Percentiles rank a stretch among this genome's conserved stretches.
Conservation (phyloP, 2,888 invertebrate genomes). For the Galerucella calmariensis region DNA sequence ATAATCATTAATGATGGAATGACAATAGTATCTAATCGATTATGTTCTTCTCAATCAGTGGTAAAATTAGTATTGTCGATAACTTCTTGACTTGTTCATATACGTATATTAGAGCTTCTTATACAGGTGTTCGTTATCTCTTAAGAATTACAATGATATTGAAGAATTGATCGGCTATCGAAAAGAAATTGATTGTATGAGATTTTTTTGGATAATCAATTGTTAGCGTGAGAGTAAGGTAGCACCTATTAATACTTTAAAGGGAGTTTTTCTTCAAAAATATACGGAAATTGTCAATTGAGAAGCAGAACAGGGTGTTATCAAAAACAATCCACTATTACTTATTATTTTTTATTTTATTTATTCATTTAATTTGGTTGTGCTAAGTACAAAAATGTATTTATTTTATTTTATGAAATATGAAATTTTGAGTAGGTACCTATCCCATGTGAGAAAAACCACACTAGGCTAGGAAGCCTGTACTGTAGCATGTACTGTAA, state of each 20-base stretch:
- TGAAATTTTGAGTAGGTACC: too few species aligned
- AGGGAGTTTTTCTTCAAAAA: background rate
- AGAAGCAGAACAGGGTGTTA: too few species aligned
- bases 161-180: slow-evolving; percentile 30
- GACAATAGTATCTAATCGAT: slow-evolving; percentile 51
- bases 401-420: too few species aligned
- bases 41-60: slow-evolving; percentile 42
- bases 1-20: slow-evolving; percentile 45
- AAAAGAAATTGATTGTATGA: slow-evolving; percentile 29
- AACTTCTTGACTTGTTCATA: slow-evolving; percentile 38
- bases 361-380: too few species aligned
- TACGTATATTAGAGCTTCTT: slow-evolving; percentile 38
- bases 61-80: slow-evolving; percentile 40
- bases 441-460: too few species aligned
- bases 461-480: too few species aligned
- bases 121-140: slow-evolving; percentile 35
- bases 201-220: slow-evolving; percentile 10
- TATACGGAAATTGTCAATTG: background rate
- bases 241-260: background rate
- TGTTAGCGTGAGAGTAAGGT: slow-evolving; percentile 7
- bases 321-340: too few species aligned
- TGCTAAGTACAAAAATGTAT: too few species aligned
- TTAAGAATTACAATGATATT: slow-evolving; percentile 22
- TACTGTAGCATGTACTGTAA: too few species aligned
- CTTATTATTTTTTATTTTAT: too few species aligned